phyloP scores from a whole-genome alignment of 2,113 vertebrate genomes.

The Ailurus styani region DNA sequence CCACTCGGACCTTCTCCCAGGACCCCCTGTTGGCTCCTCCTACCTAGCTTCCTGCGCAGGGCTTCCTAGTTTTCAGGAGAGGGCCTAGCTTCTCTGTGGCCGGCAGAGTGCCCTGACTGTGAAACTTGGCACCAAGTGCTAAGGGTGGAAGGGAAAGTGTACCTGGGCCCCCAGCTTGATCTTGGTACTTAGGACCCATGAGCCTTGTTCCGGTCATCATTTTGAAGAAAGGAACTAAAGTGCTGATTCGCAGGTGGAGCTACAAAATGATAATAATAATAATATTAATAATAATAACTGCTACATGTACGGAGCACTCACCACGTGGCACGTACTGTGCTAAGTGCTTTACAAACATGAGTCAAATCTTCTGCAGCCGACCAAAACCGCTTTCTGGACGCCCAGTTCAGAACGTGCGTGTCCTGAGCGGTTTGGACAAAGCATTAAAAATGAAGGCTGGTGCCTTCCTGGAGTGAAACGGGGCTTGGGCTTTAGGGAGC shows the following conservation, averaged over 20 bases:
- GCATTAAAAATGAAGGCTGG: slow-evolving; percentile 59
- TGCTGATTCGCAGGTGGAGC: background rate
- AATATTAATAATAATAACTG: slow-evolving; percentile 60
- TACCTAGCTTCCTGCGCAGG: background rate
- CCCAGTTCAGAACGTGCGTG: background rate
- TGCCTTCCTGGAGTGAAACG: background rate
- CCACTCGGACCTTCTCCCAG: slow-evolving; percentile 9
- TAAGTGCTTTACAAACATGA: background rate
- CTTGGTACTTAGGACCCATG: slow-evolving; percentile 22
- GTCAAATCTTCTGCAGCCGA: background rate
- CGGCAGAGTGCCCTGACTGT: slow-evolving; percentile 13
- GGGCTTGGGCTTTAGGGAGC: background rate
- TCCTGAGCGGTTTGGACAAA: slow-evolving; percentile 33
- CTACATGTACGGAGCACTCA: background rate
- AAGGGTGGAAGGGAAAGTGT: background rate
- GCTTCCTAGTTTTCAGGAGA: slow-evolving; percentile 26
- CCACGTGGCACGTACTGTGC: background rate
- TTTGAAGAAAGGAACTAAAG: slow-evolving; percentile 45
- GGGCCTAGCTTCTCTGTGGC: background rate
- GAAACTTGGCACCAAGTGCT: background rate
- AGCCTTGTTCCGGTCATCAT: background rate
- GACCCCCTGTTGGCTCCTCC: slow-evolving; percentile 56
- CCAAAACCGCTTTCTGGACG: background rate
- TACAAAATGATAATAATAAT: slow-evolving; percentile 55
- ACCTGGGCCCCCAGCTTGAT: background rate